Evolutionary conservation across 2,113 vertebrate species (phyloP), one percentile per base, ranked within the genome.

Genomic region (Ceyx melanurus): DNA sequence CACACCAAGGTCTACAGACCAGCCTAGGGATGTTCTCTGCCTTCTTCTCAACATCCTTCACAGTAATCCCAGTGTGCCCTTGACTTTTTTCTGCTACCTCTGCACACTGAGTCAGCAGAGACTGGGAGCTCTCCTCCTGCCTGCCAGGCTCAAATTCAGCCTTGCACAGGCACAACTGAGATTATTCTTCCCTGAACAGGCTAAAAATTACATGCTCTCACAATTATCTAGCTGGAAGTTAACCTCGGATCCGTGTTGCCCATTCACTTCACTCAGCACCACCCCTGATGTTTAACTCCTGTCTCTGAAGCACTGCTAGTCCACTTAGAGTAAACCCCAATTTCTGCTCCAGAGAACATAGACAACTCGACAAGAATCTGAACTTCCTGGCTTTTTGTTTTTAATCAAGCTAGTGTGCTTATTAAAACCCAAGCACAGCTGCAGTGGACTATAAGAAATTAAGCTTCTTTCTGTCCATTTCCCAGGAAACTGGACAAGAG

Each of bases 391-490:
- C 14, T 57, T 73, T 76, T 75, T 62, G 37, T 19, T 75, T 22
- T 5, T 66, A 80, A 66, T 72, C 76, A 77, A 86, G 66, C 46
- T 40, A 33, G 33, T 71, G 15, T 13, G 46, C 74, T 90, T 82
- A 80, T 90, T 89, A 89, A 96, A 95, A 50, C 54, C 67, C 43
- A 74, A 89, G 89, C 86, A 70, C 66, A 89, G 86, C 93, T 94
- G 86, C 93, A 77, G 74, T 46, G 50, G 77, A 35, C 77, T 64
- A 22, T 11, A 61, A 89, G 89, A 89, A 94, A 78, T 90, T 77
- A 80, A 94, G 74, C 67, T 91, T 56, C 70, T 87, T 91, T 93
- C 88, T 91, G 71, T 64, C 75, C 29, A 91, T 87, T 96, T 96
- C 93, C 88, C 86, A 85, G 86, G 86, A 94, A 96, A 87, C 51